phyloP scores from a whole-genome alignment of 2,797 vertebrate species.

The Bovichtus variegatus region DNA sequence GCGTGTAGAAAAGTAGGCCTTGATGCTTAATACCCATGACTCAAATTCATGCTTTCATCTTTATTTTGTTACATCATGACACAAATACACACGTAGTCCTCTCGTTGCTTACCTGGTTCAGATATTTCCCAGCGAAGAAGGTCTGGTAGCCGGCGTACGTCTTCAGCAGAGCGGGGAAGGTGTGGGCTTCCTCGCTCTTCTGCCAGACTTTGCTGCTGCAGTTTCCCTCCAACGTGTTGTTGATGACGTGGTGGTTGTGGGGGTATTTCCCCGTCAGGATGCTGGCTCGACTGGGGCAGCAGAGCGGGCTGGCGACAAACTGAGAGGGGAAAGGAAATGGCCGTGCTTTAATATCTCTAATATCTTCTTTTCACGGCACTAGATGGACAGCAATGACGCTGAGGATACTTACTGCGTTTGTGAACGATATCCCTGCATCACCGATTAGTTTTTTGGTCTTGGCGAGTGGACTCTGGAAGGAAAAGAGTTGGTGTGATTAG shows the following conservation, averaged over 20 bases:
- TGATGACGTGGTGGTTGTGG: conserved; percentile 97
- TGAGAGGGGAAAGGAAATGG: neutral
- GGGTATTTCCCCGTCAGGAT: conserved; percentile 98
- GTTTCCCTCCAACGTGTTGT: conserved; percentile 97
- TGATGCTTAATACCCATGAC: neutral
- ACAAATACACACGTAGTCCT: too few species aligned
- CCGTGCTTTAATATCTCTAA: neutral
- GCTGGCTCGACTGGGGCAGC: conserved; percentile 96
- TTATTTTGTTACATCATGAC: neutral
- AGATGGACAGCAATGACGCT: neutral
- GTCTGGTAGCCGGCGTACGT: conserved; percentile 91
- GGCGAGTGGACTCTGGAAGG: conserved; percentile 90
- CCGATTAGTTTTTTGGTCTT: conserved; percentile 94
- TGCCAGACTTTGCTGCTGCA: conserved; percentile 97
- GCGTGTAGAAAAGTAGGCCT: neutral
- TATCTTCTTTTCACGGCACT: neutral
- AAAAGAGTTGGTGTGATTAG: neutral
- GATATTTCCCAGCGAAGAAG: conserved; percentile 97
- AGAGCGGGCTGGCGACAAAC: conserved; percentile 96
- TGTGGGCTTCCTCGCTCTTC: conserved; percentile 92
- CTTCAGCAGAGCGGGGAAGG: conserved; percentile 92
- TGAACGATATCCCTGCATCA: conserved; percentile 92
- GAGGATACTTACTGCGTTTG: conserved; percentile 88
- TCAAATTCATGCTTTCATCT: neutral
- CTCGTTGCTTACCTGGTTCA: conserved; percentile 90